Evolutionary conservation across 2,113 vertebrate genomes (phyloP).

Genomic region (Gallinago undulata): DNA sequence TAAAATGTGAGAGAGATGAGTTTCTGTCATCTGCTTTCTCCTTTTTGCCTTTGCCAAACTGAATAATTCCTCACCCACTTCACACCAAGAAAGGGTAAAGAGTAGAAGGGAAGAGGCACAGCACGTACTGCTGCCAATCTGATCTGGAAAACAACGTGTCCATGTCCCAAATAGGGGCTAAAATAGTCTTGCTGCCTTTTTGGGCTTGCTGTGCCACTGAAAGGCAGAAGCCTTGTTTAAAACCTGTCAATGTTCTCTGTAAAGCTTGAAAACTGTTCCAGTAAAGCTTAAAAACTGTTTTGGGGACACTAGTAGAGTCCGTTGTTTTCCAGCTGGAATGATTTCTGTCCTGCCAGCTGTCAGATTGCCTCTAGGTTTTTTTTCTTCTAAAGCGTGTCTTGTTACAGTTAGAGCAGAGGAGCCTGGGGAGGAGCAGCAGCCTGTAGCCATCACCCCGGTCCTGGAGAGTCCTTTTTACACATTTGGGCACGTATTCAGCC

Average conservation of each 20-base stretch:
- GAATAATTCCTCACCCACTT: slow-evolving; percentile 24
- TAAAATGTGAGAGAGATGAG: not conserved
- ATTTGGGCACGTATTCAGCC: not conserved
- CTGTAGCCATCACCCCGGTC: not conserved
- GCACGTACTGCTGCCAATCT: slow-evolving; percentile 30
- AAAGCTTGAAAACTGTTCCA: not conserved
- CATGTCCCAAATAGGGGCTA: slow-evolving; percentile 62
- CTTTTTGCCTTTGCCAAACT: slow-evolving; percentile 27
- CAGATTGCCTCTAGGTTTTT: not conserved
- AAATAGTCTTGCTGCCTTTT: slow-evolving; percentile 54
- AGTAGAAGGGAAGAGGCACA: slow-evolving; percentile 40
- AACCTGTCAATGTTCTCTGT: not conserved
- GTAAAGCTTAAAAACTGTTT: not conserved
- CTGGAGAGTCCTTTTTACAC: not conserved
- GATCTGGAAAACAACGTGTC: slow-evolving; percentile 33
- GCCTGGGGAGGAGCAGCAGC: not conserved
- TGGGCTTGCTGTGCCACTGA: slow-evolving; percentile 3
- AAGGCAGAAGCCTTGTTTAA: slow-evolving; percentile 30
- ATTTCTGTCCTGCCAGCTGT: not conserved
- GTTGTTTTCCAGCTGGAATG: not conserved
- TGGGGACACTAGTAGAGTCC: not conserved
- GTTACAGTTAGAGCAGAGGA: not conserved
- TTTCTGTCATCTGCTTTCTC: slow-evolving; percentile 29
- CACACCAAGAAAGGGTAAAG: slow-evolving; percentile 63
- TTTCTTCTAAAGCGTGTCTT: not conserved